phyloP scores from a whole-genome alignment of 2,888 invertebrate genomes.

The Marronus borbonicus region DNA sequence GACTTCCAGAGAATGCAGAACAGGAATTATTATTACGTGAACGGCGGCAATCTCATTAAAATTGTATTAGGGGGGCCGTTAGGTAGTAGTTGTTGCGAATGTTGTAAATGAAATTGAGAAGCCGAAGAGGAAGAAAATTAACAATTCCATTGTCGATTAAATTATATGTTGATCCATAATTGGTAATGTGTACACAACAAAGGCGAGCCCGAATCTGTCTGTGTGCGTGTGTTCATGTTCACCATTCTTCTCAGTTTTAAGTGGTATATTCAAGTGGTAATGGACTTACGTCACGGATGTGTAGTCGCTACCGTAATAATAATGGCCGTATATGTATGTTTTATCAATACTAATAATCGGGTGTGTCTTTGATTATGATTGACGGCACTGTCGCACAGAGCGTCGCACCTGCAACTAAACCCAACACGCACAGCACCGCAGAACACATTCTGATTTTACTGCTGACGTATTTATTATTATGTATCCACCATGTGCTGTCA shows the following conservation, averaged over 20 bases:
- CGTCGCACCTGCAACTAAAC: constrained; percentile 55
- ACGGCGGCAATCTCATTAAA: constrained; percentile 33
- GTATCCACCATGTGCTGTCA: constrained; percentile 44
- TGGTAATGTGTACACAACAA: constrained; percentile 51
- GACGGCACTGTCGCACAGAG: constrained; percentile 56
- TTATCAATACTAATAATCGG: constrained; percentile 60
- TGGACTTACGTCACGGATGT: constrained; percentile 55
- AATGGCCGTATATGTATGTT: constrained; percentile 54
- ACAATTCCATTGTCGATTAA: constrained; percentile 51
- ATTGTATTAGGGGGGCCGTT: constrained; percentile 35
- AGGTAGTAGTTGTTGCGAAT: constrained; percentile 33
- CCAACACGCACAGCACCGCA: constrained; percentile 34
- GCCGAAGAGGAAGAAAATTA: constrained; percentile 43
- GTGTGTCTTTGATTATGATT: constrained; percentile 56
- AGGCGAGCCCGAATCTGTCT: constrained; percentile 31
- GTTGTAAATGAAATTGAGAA: constrained; percentile 43
- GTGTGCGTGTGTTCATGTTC: constrained; percentile 49
- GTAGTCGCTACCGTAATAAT: constrained; percentile 55
- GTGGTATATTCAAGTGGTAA: constrained; percentile 53
- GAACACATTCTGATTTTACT: constrained; percentile 27
- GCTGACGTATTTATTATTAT: constrained; percentile 47
- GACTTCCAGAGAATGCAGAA: not conserved
- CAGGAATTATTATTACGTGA: constrained; percentile 2
- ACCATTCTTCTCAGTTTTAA: constrained; percentile 48
- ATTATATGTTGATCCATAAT: constrained; percentile 49